These are phyloP conservation scores for Raja brachyura DNA, from an alignment of 2,113 vertebrate species.

Conservation along the genomic window DNA sequence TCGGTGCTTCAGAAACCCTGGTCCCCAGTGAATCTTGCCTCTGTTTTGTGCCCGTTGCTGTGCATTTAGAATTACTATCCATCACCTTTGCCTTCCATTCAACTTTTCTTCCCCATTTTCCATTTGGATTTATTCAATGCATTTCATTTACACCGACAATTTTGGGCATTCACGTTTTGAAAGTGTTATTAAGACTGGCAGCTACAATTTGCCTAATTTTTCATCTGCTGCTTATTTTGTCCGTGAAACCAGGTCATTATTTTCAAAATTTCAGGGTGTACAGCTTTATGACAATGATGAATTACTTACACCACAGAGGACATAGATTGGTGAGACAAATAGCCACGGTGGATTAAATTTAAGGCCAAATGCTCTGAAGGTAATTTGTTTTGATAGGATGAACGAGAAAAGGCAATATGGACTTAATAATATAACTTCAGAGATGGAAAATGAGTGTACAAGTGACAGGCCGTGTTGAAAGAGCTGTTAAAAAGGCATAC, in stretches of 20 bases:
- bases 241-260: background rate
- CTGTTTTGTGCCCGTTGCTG: background rate
- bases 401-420: background rate
- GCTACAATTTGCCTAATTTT: background rate
- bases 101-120: background rate
- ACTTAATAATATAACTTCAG: background rate
- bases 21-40: background rate
- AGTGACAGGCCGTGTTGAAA: background rate
- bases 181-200: background rate
- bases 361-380: no score
- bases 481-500: background rate
- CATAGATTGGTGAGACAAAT: background rate
- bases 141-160: background rate
- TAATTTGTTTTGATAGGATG: background rate
- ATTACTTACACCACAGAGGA: conserved; percentile 4
- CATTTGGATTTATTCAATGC: background rate
- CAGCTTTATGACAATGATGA: background rate
- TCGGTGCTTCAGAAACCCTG: no score
- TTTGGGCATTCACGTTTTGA: background rate
- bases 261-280: background rate
- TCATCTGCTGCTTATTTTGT: background rate
- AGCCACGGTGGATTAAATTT: background rate
- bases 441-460: background rate
- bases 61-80: background rate
- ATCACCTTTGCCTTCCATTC: background rate